Conservation (phyloP, 2,113 vertebrate genomes). For the Sapajus apella region DNA sequence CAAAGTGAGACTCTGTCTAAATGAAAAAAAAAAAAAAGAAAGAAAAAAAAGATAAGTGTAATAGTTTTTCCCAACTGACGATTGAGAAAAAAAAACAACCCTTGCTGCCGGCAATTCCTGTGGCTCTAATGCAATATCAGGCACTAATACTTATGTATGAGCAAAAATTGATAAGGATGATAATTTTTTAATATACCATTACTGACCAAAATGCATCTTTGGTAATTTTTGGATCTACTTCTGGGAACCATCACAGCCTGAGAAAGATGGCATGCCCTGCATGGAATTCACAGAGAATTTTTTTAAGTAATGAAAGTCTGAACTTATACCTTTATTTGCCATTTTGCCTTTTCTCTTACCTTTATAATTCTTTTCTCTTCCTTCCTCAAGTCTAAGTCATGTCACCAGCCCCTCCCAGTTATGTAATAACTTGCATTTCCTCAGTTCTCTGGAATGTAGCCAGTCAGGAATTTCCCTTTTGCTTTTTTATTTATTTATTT, state of each 20-base stretch:
- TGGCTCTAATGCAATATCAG: background rate
- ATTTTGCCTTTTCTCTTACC: conserved; percentile 1
- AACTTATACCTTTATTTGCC: background rate
- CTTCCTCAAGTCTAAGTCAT: background rate
- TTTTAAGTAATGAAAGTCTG: background rate
- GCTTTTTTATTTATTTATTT: background rate
- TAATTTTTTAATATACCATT: background rate
- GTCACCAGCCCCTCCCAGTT: background rate
- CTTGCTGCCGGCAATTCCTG: background rate
- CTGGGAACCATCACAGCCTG: background rate
- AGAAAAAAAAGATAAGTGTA: background rate
- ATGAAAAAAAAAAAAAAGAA: background rate
- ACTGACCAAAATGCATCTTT: background rate
- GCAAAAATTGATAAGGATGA: background rate
- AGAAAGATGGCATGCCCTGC: background rate
- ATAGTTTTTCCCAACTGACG: background rate
- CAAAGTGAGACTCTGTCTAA: too few species aligned
- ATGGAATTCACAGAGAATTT: background rate
- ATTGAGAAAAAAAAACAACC: background rate
- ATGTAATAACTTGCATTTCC: background rate
- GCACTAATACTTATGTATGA: background rate
- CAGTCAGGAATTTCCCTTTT: conserved; percentile 13
- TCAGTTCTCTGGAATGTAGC: conserved; percentile 59
- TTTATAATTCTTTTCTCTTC: background rate
- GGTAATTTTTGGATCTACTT: background rate